These are phyloP conservation scores for Seladonia tumulorum DNA, from an alignment of 2,888 invertebrate species.

Conservation along the genomic window DNA sequence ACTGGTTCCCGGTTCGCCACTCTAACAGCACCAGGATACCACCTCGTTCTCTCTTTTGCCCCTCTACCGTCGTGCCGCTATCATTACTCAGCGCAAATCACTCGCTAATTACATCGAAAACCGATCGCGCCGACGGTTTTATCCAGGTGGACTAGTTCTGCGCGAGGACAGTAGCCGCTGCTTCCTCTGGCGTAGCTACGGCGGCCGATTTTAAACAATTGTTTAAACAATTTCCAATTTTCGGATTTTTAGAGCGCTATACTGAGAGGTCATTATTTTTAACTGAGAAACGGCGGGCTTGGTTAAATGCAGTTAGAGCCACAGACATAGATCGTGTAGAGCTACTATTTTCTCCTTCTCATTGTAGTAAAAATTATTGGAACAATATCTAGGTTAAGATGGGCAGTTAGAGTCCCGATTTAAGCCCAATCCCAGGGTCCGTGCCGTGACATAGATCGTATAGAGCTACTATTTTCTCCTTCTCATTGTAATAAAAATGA, in stretches of 20 bases:
- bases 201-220: not conserved
- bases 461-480: no score
- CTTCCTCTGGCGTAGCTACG: not conserved
- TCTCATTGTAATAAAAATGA: no score
- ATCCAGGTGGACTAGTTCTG: constrained; percentile 12
- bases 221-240: not conserved
- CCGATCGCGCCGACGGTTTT: constrained; percentile 47
- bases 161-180: constrained; percentile 17
- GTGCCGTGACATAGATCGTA: no score
- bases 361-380: no score
- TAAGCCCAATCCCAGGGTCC: no score
- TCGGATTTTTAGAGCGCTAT: not conserved
- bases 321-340: no score
- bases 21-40: constrained; percentile 41
- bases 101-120: constrained; percentile 78
- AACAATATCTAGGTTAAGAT: no score
- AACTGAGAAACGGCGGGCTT: no score
- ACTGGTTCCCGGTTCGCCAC: constrained; percentile 55
- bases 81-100: constrained; percentile 74
- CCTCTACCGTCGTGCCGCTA: constrained; percentile 37
- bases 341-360: no score
- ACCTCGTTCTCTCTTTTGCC: constrained; percentile 34
- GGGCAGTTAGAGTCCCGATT: no score
- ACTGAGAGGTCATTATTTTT: no score
- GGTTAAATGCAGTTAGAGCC: no score